These are phyloP conservation scores for Peromyscus nudipes DNA, from an alignment of 2,797 vertebrate genomes.

Conservation along the genomic window DNA sequence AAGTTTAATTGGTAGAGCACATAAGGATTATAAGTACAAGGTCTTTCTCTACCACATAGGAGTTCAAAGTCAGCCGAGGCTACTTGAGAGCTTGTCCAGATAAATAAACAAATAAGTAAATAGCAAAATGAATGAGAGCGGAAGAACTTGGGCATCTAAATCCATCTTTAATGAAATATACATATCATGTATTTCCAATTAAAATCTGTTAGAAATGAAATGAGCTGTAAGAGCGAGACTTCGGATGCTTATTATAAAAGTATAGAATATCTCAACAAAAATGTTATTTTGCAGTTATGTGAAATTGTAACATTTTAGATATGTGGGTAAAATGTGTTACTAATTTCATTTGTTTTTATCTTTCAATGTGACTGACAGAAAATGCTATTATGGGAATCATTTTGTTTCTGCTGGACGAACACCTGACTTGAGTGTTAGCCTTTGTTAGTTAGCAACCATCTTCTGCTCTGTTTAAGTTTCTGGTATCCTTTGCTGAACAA, in stretches of 20 bases:
- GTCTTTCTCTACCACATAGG: neutral
- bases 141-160: neutral
- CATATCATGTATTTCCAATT: neutral
- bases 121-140: neutral
- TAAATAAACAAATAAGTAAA: neutral
- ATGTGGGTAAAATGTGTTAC: neutral
- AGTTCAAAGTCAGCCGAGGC: neutral
- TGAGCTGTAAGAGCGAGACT: neutral
- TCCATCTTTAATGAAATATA: conserved; percentile 2
- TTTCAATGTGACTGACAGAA: conserved; percentile 31
- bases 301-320: neutral
- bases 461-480: neutral
- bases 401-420: neutral
- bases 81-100: neutral
- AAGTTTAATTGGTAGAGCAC: neutral
- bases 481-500: neutral
- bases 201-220: neutral
- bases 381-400: neutral
- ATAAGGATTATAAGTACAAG: neutral
- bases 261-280: neutral
- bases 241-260: neutral
- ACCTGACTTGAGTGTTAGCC: neutral
- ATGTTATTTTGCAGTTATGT: neutral
- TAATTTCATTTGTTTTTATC: neutral
- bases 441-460: neutral